Conservation (phyloP, 2,797 vertebrate genomes). For the Schizopygopsis malacanthus region DNA sequence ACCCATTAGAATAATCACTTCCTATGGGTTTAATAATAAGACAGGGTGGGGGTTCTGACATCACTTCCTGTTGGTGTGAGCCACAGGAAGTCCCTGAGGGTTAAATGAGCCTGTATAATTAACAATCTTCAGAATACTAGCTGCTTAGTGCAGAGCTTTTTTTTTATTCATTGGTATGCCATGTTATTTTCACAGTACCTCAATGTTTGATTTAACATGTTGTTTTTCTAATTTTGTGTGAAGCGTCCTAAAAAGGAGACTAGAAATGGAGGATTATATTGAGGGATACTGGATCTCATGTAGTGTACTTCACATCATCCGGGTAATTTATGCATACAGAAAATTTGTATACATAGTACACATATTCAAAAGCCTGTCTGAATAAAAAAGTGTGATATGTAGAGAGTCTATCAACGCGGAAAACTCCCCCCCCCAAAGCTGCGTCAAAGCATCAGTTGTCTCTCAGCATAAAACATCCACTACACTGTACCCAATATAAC, state of each 20-base stretch:
- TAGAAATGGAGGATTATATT: neutral
- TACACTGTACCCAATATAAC: too few relatives aligned
- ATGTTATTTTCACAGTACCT: neutral
- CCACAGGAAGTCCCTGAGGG: neutral
- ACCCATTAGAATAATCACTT: constrained; percentile 33
- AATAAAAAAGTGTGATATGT: neutral
- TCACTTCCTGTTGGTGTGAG: constrained; percentile 28
- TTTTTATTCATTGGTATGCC: neutral
- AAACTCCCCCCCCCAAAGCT: too few relatives aligned
- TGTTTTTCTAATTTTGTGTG: neutral
- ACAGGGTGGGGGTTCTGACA: constrained; percentile 37
- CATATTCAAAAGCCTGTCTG: too few relatives aligned
- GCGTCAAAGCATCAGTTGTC: too few relatives aligned
- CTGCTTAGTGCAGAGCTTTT: neutral
- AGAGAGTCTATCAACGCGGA: too few relatives aligned
- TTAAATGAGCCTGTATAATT: constrained; percentile 20
- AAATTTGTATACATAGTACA: neutral
- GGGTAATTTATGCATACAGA: neutral
- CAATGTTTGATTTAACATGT: neutral
- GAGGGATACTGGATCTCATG: neutral
- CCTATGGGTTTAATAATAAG: constrained; percentile 15
- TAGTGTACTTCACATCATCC: neutral
- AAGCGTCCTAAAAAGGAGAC: neutral
- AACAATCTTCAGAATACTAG: constrained; percentile 7
- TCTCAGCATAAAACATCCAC: neutral